These are phyloP conservation scores for Notechis scutatus DNA, from an alignment of 2,113 vertebrate species.

Conservation along the genomic window DNA sequence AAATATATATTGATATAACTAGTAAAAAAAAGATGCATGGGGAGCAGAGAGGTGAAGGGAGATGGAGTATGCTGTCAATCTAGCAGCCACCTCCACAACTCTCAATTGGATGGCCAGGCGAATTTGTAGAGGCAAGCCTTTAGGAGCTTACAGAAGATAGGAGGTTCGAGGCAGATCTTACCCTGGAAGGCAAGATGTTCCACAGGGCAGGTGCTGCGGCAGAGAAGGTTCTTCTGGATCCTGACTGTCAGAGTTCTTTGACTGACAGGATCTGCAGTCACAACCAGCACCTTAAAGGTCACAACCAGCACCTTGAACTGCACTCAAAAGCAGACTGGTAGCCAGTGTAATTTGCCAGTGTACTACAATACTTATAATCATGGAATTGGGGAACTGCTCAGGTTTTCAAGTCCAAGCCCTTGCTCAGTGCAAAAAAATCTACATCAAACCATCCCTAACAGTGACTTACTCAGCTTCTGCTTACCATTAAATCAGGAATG, in stretches of 20 bases:
- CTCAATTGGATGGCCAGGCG: not conserved
- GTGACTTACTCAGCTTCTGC: not conserved
- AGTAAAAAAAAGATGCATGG: not conserved
- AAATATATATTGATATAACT: not conserved
- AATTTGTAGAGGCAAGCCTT: not conserved
- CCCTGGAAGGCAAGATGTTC: not conserved
- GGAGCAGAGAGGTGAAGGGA: not conserved
- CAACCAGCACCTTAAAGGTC: not conserved
- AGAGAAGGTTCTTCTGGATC: not conserved
- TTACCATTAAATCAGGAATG: not conserved
- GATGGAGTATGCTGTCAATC: not conserved
- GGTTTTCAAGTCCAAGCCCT: not conserved
- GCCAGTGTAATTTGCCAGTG: not conserved
- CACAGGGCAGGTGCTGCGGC: not conserved
- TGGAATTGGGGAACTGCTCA: not conserved
- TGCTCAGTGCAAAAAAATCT: not conserved
- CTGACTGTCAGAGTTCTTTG: not conserved
- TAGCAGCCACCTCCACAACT: not conserved
- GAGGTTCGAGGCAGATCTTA: not conserved
- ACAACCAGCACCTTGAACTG: not conserved
- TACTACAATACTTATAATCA: not conserved
- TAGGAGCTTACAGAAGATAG: not conserved
- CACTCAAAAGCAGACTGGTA: not conserved
- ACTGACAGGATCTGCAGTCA: not conserved
- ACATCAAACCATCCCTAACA: not conserved